Percentiles rank a stretch among this genome's conserved stretches.
phyloP scores from a whole-genome alignment of 2,888 invertebrate species.

The Pantelozetes paolii region DNA sequence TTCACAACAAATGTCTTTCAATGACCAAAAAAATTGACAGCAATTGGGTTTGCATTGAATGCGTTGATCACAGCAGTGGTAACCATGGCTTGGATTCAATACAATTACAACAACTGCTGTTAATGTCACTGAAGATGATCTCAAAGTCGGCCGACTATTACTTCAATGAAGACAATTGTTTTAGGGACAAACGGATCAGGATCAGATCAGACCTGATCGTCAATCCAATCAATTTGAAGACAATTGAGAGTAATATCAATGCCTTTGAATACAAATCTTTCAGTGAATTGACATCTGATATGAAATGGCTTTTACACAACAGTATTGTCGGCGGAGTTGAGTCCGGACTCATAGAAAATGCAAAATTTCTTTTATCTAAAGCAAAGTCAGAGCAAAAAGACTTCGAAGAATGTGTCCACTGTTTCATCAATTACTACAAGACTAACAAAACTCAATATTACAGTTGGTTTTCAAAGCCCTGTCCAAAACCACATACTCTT shows the following conservation, averaged over 20 bases:
- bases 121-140: not conserved
- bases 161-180: not conserved
- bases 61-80: not conserved
- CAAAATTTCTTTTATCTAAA: constrained; percentile 5
- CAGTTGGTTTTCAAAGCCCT: constrained; percentile 2
- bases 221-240: constrained; percentile 2
- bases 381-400: not conserved
- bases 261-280: not conserved
- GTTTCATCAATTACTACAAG: not conserved
- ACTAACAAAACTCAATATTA: not conserved
- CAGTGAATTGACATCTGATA: not conserved
- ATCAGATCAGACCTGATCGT: not conserved
- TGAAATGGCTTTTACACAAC: constrained; percentile 11
- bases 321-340: not conserved
- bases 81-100: not conserved
- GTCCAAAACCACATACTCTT: not conserved
- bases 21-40: not conserved
- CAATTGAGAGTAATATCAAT: not conserved
- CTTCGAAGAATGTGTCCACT: constrained; percentile 6
- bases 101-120: not conserved
- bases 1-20: constrained; percentile 6
- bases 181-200: not conserved
- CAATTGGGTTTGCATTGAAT: constrained; percentile 11
- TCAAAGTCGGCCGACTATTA: constrained; percentile 5
- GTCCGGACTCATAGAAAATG: not conserved